Conservation (phyloP, 2,797 vertebrate genomes). For the Siniperca scherzeri region DNA sequence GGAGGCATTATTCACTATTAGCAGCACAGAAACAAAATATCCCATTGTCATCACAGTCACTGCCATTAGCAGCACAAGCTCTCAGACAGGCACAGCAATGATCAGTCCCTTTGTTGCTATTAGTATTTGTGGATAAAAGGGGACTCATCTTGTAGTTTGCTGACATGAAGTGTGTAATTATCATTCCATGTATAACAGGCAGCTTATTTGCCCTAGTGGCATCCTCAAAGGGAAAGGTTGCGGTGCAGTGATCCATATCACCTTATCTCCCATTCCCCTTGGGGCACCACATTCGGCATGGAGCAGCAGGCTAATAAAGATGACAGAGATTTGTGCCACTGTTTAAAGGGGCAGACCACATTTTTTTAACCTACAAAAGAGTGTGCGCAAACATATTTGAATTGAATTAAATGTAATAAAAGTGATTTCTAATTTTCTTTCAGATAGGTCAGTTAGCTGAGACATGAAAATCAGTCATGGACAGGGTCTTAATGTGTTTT, state of each 20-base stretch:
- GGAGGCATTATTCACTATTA: slow-evolving; percentile 64
- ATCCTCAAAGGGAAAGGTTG: slow-evolving; percentile 75
- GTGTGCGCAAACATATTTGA: background rate
- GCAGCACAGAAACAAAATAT: slow-evolving; percentile 64
- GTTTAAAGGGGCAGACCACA: slow-evolving; percentile 43
- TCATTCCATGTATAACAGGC: slow-evolving; percentile 81
- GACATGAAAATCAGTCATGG: background rate
- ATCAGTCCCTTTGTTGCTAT: slow-evolving; percentile 70
- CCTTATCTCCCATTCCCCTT: slow-evolving; percentile 73
- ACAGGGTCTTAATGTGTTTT: background rate
- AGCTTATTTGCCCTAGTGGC: slow-evolving; percentile 76
- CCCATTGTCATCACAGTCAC: slow-evolving; percentile 52
- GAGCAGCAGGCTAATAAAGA: slow-evolving; percentile 72
- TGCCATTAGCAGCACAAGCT: slow-evolving; percentile 57
- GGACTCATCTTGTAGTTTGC: slow-evolving; percentile 71
- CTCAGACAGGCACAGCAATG: slow-evolving; percentile 51
- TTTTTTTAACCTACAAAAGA: slow-evolving; percentile 1
- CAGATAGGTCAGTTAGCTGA: background rate
- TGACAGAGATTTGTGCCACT: slow-evolving; percentile 61
- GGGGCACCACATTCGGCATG: slow-evolving; percentile 59
- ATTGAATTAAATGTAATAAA: slow-evolving; percentile 9
- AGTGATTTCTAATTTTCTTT: background rate
- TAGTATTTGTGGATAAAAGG: slow-evolving; percentile 75
- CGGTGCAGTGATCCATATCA: slow-evolving; percentile 80
- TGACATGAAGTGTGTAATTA: slow-evolving; percentile 81